These are phyloP conservation scores for Melanostigma gelatinosum DNA, from an alignment of 2,113 vertebrate genomes.

Conservation along the genomic window DNA sequence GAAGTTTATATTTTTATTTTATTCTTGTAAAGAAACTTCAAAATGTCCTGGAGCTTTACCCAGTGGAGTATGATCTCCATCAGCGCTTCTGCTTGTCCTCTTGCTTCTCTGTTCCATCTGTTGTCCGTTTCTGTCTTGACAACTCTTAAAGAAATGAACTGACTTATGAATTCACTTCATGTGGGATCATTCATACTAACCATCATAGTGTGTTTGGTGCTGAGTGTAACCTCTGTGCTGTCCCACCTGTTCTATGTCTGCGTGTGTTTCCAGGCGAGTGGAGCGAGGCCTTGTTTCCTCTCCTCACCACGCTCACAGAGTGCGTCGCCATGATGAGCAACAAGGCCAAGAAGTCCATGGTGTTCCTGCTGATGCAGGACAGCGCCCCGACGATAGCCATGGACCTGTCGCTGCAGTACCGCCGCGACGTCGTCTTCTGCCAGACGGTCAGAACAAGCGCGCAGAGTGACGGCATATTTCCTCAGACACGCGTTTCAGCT, in stretches of 20 bases:
- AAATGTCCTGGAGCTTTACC: neutral
- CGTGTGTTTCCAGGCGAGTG: conserved; percentile 88
- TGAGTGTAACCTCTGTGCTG: neutral
- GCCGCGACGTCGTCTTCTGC: conserved; percentile 98
- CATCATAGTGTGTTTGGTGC: too few species aligned
- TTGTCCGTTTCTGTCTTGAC: neutral
- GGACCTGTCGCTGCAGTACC: conserved; percentile 93
- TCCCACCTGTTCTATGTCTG: neutral
- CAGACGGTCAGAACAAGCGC: conserved; percentile 89
- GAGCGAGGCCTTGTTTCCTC: conserved; percentile 96
- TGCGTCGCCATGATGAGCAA: conserved; percentile 99
- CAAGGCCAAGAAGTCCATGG: conserved; percentile 97
- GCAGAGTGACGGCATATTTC: neutral
- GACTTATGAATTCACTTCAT: neutral
- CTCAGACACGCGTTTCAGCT: neutral
- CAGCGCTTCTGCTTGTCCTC: conserved; percentile 42
- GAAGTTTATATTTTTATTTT: too few species aligned
- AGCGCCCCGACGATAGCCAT: conserved; percentile 93
- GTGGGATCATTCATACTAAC: neutral
- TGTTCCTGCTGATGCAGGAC: conserved; percentile 98
- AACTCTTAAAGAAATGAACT: neutral
- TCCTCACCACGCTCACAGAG: conserved; percentile 95
- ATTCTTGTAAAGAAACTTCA: neutral
- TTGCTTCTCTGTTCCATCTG: conserved; percentile 27
- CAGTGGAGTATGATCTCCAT: neutral